Evolutionary conservation across 2,113 vertebrate genomes (phyloP).

Genomic region (Eolophus roseicapilla): DNA sequence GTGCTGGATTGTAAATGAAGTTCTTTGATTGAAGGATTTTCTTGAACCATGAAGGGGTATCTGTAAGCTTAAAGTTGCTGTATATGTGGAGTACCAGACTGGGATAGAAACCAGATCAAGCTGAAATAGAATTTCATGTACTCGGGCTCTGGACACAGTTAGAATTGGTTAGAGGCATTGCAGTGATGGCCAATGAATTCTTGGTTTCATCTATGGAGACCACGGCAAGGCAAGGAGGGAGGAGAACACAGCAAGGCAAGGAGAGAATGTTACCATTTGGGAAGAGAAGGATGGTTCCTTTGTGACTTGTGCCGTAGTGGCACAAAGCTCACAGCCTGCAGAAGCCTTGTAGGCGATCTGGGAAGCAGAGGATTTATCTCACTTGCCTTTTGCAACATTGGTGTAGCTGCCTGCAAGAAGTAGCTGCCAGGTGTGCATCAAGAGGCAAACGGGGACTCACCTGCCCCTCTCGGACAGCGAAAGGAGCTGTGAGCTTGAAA

Average conservation of each 20-base stretch:
- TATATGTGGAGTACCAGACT: not conserved
- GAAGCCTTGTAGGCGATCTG: not conserved
- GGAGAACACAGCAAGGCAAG: not conserved
- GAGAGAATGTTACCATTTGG: not conserved
- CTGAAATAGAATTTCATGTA: not conserved
- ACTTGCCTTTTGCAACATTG: not conserved
- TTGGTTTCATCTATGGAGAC: slow-evolving; percentile 49
- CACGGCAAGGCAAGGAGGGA: not conserved
- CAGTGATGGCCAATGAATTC: slow-evolving; percentile 33
- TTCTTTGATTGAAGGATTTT: slow-evolving; percentile 63
- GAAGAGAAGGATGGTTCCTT: not conserved
- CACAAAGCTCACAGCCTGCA: not conserved
- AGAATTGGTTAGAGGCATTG: slow-evolving; percentile 21
- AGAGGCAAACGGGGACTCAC: not conserved
- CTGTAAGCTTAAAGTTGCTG: slow-evolving; percentile 60
- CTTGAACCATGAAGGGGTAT: slow-evolving; percentile 12
- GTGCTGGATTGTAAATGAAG: slow-evolving; percentile 59
- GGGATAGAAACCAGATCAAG: slow-evolving; percentile 7
- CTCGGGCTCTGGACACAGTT: slow-evolving; percentile 1
- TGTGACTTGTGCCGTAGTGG: not conserved
- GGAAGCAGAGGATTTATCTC: not conserved
- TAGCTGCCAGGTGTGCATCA: not conserved
- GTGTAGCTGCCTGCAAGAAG: not conserved
- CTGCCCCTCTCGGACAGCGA: not conserved
- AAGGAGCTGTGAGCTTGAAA: not conserved